Conservation (phyloP, 2,888 invertebrate genomes). For the Ellobium chinense region DNA sequence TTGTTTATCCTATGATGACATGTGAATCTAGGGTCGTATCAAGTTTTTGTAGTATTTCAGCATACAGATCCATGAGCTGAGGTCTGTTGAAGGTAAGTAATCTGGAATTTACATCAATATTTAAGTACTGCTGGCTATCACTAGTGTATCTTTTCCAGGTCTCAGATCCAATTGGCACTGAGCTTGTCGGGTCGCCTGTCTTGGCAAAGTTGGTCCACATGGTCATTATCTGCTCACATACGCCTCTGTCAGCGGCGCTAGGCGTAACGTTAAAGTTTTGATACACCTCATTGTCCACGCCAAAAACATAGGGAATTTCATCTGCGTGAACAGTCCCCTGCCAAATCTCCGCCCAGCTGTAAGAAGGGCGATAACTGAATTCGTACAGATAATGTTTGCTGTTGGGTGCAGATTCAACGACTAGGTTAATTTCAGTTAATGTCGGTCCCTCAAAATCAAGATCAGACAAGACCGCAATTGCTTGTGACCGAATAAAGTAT, state of each 20-base stretch:
- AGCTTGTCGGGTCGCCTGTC: constrained; percentile 7
- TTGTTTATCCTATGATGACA: too few relatives aligned
- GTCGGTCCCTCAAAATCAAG: background rate
- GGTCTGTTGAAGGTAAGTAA: background rate
- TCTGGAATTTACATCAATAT: background rate
- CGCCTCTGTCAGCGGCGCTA: background rate
- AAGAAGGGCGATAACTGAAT: background rate
- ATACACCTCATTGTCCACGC: background rate
- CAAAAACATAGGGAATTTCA: constrained; percentile 11
- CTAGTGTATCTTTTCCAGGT: background rate
- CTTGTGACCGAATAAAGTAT: background rate
- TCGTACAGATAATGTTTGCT: constrained; percentile 19
- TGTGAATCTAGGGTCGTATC: too few relatives aligned
- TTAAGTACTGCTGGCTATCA: background rate
- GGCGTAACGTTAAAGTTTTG: background rate
- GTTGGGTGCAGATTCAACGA: background rate
- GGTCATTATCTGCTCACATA: background rate
- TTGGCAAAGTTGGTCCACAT: constrained; percentile 35
- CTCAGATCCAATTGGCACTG: background rate
- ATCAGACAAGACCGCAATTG: background rate
- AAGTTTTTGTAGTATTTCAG: background rate
- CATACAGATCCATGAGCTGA: background rate
- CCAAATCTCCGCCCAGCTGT: background rate
- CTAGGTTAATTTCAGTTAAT: background rate
- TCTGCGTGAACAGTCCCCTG: background rate